Evolutionary conservation across 2,888 invertebrate species (phyloP).

Genomic region (Rhagonycha fulva): DNA sequence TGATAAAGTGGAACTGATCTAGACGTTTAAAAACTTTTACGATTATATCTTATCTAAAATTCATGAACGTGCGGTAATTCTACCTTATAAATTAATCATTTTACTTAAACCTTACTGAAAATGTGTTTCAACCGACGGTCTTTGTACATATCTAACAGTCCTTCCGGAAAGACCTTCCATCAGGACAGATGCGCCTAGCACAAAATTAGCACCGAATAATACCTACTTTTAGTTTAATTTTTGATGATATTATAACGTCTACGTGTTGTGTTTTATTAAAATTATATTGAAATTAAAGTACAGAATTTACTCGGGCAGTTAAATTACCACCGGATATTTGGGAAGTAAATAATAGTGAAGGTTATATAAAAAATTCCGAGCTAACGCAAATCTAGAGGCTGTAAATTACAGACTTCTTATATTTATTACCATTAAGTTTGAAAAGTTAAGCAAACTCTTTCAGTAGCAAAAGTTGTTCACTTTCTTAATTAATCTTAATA

Average conservation of each 20-base stretch:
- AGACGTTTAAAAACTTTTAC: no score
- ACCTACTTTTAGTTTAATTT: not conserved
- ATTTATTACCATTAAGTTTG: constrained; percentile 3
- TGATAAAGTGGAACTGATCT: no score
- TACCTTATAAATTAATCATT: no score
- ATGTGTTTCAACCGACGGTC: no score
- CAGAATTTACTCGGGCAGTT: not conserved
- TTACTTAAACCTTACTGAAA: no score
- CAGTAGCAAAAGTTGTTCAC: not conserved
- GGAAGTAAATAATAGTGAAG: not conserved
- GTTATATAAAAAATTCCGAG: not conserved
- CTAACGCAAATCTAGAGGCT: not conserved
- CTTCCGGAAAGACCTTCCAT: no score
- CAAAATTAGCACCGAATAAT: not conserved
- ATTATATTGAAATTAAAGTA: not conserved
- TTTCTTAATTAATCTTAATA: constrained; percentile 1
- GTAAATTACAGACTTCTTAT: constrained; percentile 6
- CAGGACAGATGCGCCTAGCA: not conserved
- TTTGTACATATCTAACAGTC: no score
- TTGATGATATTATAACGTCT: no score
- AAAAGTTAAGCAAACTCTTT: constrained; percentile 1
- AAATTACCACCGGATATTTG: not conserved
- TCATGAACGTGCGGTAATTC: no score
- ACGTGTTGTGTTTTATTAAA: not conserved
- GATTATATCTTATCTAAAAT: no score